phyloP scores from a whole-genome alignment of 2,888 invertebrate genomes.

The Agrotis exclamationis region DNA sequence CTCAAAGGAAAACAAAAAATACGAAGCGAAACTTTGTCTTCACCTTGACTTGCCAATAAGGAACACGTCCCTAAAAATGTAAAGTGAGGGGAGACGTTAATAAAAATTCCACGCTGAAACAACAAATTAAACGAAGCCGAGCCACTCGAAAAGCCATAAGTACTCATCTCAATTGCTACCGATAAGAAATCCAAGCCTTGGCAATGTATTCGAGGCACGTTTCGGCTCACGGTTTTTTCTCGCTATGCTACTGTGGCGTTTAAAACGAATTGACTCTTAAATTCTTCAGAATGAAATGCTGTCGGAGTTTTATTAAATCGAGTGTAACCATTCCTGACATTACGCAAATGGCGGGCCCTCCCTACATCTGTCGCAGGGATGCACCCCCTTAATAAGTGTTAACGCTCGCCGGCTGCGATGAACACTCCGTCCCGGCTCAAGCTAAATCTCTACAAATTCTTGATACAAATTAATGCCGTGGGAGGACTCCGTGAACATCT shows the following conservation, averaged over 20 bases:
- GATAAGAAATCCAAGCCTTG: conserved; percentile 91
- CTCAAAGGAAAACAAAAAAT: conserved; percentile 70
- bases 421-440: conserved; percentile 87
- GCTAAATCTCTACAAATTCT: conserved; percentile 91
- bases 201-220: conserved; percentile 90
- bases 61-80: conserved; percentile 83
- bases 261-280: conserved; percentile 91
- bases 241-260: conserved; percentile 88
- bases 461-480: conserved; percentile 90
- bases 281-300: conserved; percentile 90
- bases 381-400: conserved; percentile 91
- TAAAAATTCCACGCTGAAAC: conserved; percentile 91
- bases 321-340: conserved; percentile 91
- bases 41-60: conserved; percentile 81
- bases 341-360: conserved; percentile 90
- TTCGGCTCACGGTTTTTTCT: conserved; percentile 90
- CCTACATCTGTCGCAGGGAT: conserved; percentile 91
- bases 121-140: conserved; percentile 91
- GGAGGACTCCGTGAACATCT: conserved; percentile 83
- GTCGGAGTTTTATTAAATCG: conserved; percentile 91
- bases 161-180: conserved; percentile 91
- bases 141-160: conserved; percentile 91
- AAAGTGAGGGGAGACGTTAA: conserved; percentile 90
- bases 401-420: conserved; percentile 90
- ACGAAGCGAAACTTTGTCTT: conserved; percentile 76